phyloP scores from a whole-genome alignment of 2,888 invertebrate species.

The Myopa tessellatipennis region DNA sequence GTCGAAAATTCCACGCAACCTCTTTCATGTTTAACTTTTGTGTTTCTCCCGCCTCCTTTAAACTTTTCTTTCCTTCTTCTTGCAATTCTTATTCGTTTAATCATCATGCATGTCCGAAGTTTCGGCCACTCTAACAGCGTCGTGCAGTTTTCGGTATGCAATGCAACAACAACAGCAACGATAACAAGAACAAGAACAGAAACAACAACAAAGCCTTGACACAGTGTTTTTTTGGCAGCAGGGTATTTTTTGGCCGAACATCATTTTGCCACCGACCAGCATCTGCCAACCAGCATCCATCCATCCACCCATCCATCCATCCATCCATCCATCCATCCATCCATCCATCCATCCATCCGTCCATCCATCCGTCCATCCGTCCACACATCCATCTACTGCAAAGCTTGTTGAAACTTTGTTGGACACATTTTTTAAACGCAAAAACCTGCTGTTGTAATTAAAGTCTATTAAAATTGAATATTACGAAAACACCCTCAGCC shows the following conservation, averaged over 20 bases:
- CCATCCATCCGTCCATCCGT: too few relatives aligned
- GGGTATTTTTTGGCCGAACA: background rate
- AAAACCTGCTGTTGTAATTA: conserved; percentile 29
- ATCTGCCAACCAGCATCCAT: conserved; percentile 10
- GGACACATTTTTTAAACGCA: background rate
- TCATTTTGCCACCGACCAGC: background rate
- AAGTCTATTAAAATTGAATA: conserved; percentile 33
- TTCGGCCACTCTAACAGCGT: too few relatives aligned
- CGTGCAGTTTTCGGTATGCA: background rate
- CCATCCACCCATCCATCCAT: background rate
- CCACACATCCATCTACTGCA: background rate
- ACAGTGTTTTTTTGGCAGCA: background rate
- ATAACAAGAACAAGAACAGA: background rate
- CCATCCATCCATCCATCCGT: too few relatives aligned
- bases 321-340: background rate
- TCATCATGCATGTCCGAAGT: background rate
- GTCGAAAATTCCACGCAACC: background rate
- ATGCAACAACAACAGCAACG: background rate
- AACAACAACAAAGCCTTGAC: too few relatives aligned
- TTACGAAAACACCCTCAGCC: conserved; percentile 20
- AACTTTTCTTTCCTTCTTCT: background rate
- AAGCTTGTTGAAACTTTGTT: too few relatives aligned
- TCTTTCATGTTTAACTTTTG: background rate
- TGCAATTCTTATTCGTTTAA: background rate
- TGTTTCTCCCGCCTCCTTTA: background rate